Base-by-base conservation (phyloP, 2,888 invertebrate species). In the Andrena chrysosceles region DNA sequence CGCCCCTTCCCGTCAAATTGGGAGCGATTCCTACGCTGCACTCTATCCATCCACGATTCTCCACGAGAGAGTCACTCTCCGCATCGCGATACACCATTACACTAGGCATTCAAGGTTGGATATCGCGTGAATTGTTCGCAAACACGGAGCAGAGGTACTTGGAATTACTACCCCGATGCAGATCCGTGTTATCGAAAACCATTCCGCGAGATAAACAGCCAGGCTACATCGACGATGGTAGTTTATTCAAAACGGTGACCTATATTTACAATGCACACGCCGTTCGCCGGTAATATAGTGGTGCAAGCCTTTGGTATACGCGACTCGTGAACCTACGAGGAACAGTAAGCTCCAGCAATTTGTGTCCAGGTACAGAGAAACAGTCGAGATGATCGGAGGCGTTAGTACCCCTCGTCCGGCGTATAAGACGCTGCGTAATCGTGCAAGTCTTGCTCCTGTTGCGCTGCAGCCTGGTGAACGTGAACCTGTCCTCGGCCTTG, bases 401-500 rank as follows among this genome's bases (percentile, higher is more conserved):
- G 56, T 87, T 63, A 87, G 31, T 77, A 86, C 7, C 20, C 73
- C 16, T 73, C 59, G 49, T 66, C 42, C 1, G 35, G 56, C 42
- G 68, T 8, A 4, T 86, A 66, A 56, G 73, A 31, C 62, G 48
- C 68, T 29, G 66, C 79, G 59, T 84, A 89, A 33, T 81, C 79
- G 42, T 72, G 81, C 1, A 72, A 49, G 33, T 63, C 48, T 60
- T 77, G 82, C 20, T 63, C 83, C 68, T 78, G 70, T 26, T 84
- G 81, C 42, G 35, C n/a, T 0, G 26, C 49, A 16, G 10, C 23
- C 13, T 63, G 76, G 4, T 86, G 85, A 35, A 82, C 77, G 59
- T 85, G 85, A 77, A 83, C 84, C 23, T 90, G 89, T 2, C 66
- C 83, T 31, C 90, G 90, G 6, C 88, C 89, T 70, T 92, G 91